Base-by-base conservation (phyloP, 2,113 vertebrate species). In the Thamnaconus septentrionalis region DNA sequence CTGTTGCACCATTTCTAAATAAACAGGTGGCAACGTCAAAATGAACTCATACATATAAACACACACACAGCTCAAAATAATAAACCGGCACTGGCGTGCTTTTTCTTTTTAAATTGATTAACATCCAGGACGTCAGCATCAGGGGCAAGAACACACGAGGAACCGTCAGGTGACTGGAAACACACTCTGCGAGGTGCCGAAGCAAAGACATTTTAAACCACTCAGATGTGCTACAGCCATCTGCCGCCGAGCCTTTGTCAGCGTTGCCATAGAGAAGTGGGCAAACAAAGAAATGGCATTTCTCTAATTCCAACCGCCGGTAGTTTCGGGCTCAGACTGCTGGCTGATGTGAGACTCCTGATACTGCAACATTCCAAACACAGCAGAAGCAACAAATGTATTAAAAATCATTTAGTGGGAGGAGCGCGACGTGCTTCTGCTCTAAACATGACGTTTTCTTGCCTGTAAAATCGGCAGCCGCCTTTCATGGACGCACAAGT, bases 271-370 rank as follows among this genome's bases (percentile, higher is more conserved):
- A 69, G 85, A 64, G 71, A 87, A 66, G 4, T 49, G 54, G 41
- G 78, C 81, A 87, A 85, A 87, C 80, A 87, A 86, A 85, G 77
- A 50, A 71, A 79, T 73, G 71, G 77, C 75, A 83, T 76, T 70
- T 70, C 53, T 78, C 60, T 81, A 51, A 78, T 83, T 80, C 44
- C 18, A 31, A 31, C 18, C 18, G 18, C 18, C 18, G 18, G 18
- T 31, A 31, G 18, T 31, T 31, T 31, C 18, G 18, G 18, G 18
- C 18, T 46, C 49, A 56, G 71, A 45, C 53, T 59, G n/a, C 11
- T 8, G 56, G 52, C 58, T 18, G 9, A 7, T 54, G 53, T 18
- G 12, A 39, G 11, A 56, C n/a, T 43, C 6, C 5, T 41, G 4
- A 39, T 64, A 50, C 48, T 31, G 57, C 59, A 57, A 52, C 59